These are phyloP conservation scores for Cartodere bifasciata DNA, from an alignment of 2,888 invertebrate genomes.

Conservation along the genomic window DNA sequence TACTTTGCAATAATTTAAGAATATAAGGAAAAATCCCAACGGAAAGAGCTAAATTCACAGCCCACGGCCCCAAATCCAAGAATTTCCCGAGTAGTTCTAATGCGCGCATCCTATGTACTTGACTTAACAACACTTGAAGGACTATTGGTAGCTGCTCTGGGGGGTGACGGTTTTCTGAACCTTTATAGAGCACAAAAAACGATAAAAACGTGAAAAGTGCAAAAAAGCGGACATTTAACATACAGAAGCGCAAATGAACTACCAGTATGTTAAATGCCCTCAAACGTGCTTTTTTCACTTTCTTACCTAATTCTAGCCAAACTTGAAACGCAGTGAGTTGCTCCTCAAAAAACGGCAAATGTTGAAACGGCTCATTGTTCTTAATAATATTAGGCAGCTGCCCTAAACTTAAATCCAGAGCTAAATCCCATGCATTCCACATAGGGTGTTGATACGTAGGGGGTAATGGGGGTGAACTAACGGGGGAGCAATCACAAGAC, in stretches of 20 bases:
- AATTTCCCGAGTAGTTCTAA: constrained; percentile 87
- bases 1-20: constrained; percentile 89
- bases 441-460: constrained; percentile 81
- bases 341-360: constrained; percentile 92
- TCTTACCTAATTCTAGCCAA: constrained; percentile 68
- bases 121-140: constrained; percentile 66
- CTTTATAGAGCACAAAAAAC: constrained; percentile 18
- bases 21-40: constrained; percentile 99
- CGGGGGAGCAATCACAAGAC: constrained; percentile 95
- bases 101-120: constrained; percentile 85
- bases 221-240: too few species aligned
- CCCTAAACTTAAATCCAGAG: constrained; percentile 84
- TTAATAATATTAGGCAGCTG: constrained; percentile 72
- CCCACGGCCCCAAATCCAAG: constrained; percentile 91
- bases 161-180: constrained; percentile 62
- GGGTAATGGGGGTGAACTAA: constrained; percentile 83
- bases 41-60: constrained; percentile 87
- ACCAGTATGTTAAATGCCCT: too few species aligned
- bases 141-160: constrained; percentile 97
- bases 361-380: constrained; percentile 47
- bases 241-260: too few species aligned
- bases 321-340: constrained; percentile 96
- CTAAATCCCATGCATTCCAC: constrained; percentile 98
- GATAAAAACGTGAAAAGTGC: neutral
- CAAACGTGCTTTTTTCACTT: too few species aligned